Conservation (phyloP, 2,797 vertebrate genomes). For the Epinephelus malabaricus region DNA sequence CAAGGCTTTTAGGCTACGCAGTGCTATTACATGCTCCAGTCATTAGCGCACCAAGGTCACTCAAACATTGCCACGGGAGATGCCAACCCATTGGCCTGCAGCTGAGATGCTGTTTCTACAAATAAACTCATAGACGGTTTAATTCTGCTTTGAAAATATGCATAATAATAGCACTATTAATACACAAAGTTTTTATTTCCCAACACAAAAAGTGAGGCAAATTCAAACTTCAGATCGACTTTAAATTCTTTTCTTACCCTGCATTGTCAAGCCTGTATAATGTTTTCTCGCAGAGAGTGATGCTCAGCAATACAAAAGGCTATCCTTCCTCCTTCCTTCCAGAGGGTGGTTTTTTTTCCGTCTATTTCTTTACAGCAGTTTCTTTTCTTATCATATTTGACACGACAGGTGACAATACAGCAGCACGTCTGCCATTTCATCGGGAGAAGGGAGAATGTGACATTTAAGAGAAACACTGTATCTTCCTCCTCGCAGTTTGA, state of each 20-base stretch:
- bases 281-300: background rate
- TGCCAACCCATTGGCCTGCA: background rate
- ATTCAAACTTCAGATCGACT: background rate
- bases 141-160: background rate
- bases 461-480: slow-evolving; percentile 8
- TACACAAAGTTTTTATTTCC: background rate
- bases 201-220: background rate
- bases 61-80: background rate
- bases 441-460: slow-evolving; percentile 4
- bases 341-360: slow-evolving; percentile 24
- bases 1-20: background rate
- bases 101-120: background rate
- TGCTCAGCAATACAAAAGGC: background rate
- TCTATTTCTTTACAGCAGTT: slow-evolving; percentile 21
- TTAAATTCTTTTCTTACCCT: background rate
- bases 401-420: slow-evolving; percentile 38
- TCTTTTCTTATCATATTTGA: slow-evolving; percentile 26
- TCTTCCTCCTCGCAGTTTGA: slow-evolving; percentile 20
- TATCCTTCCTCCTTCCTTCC: background rate
- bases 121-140: background rate
- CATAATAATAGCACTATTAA: background rate
- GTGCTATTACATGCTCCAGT: background rate
- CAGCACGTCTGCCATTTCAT: background rate
- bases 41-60: background rate
- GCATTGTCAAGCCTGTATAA: background rate